A percentile compares a stretch with the other conserved stretches of the same genome.
These are phyloP conservation scores for Plutomurus gul DNA, from an alignment of 1,140 invertebrate genomes.

Conservation along the genomic window DNA sequence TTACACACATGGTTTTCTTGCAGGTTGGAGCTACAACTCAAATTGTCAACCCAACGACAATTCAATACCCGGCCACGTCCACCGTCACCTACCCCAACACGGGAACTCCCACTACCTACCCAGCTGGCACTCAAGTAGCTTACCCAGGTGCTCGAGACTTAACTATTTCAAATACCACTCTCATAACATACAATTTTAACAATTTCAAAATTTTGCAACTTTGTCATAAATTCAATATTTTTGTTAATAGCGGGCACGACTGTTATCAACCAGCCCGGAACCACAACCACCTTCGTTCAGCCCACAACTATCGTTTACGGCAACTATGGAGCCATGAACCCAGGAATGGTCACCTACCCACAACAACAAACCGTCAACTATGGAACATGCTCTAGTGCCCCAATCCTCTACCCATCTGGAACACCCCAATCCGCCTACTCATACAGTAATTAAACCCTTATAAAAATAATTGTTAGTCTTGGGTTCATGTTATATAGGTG, in stretches of 20 bases:
- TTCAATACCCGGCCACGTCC: neutral
- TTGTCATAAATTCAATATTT: neutral
- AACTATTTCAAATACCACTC: no score
- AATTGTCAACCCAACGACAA: neutral
- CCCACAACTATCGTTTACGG: neutral
- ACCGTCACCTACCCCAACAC: neutral
- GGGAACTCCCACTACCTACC: neutral
- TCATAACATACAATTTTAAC: no score
- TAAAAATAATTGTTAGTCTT: no score
- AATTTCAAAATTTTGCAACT: neutral
- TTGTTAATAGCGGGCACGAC: neutral
- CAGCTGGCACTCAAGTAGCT: neutral
- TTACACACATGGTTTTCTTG: neutral
- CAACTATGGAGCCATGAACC: neutral
- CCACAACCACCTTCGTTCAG: neutral
- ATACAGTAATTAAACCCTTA: no score
- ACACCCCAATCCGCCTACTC: neutral
- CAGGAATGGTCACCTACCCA: conserved; percentile 1
- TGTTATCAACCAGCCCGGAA: neutral
- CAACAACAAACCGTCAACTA: neutral
- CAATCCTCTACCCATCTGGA: neutral
- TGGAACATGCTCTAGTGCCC: neutral
- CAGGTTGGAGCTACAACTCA: neutral
- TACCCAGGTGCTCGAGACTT: no score
- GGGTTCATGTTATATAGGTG: no score